Conservation (phyloP, 2,888 invertebrate species). For the Pristionchus mayeri region DNA sequence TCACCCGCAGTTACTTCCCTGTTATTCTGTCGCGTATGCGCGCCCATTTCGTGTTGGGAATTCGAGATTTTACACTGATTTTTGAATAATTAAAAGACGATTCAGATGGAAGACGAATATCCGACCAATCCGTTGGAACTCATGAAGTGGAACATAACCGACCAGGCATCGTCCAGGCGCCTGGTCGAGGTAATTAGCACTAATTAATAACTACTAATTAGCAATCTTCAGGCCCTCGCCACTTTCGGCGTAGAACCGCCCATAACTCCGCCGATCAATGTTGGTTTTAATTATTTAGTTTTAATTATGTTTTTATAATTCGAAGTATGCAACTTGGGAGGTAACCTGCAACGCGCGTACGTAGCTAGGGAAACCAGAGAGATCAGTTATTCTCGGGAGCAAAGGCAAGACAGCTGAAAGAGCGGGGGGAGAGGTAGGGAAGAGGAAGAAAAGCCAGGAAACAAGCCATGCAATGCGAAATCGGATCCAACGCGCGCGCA, state of each 20-base stretch:
- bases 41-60: neutral
- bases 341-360: too few species aligned
- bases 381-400: too few species aligned
- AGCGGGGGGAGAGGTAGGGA: too few species aligned
- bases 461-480: neutral
- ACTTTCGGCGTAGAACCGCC: neutral
- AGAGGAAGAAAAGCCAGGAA: neutral
- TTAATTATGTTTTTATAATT: too few species aligned
- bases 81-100: too few species aligned
- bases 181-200: neutral
- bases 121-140: neutral
- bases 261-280: neutral
- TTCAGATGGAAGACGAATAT: neutral
- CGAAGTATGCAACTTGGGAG: too few species aligned
- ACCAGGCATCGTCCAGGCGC: neutral
- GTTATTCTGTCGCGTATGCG: neutral
- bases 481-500: neutral
- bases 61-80: neutral
- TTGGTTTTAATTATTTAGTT: too few species aligned
- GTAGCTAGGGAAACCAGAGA: too few species aligned
- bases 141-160: neutral
- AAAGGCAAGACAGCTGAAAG: too few species aligned
- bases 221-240: neutral
- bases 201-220: neutral
- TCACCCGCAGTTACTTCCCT: constrained; percentile 14